These are phyloP conservation scores for Argyrosomus japonicus DNA, from an alignment of 2,113 vertebrate species.

Conservation along the genomic window DNA sequence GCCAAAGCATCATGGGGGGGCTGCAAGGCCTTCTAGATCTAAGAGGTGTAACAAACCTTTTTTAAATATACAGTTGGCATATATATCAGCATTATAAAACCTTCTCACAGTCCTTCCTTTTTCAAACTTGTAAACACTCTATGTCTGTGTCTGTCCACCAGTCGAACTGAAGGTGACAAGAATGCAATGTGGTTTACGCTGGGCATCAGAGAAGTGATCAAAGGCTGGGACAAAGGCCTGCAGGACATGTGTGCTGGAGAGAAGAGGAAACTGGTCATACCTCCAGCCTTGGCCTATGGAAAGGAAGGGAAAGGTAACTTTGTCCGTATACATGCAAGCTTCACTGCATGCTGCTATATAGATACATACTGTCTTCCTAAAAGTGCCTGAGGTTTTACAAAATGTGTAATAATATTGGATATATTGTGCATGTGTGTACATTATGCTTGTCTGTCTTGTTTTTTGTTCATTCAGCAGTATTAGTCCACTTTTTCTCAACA, in stretches of 20 bases:
- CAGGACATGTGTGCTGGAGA: conserved; percentile 93
- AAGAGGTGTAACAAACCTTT: neutral
- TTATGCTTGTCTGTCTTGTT: conserved; percentile 42
- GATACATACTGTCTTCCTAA: neutral
- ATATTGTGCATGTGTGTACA: conserved; percentile 12
- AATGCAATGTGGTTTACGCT: conserved; percentile 93
- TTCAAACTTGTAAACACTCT: neutral
- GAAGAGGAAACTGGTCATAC: conserved; percentile 89
- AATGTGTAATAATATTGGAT: neutral
- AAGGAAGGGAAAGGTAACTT: conserved; percentile 93
- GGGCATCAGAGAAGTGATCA: conserved; percentile 91
- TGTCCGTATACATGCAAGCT: neutral
- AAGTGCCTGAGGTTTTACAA: neutral
- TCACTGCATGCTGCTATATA: conserved; percentile 22
- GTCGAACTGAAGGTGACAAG: conserved; percentile 88
- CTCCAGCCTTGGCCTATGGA: conserved; percentile 91
- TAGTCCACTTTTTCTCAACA: conserved; percentile 47
- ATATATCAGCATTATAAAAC: no score
- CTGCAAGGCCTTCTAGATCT: no score
- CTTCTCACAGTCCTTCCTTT: neutral
- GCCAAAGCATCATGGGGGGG: no score
- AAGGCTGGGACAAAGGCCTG: conserved; percentile 93
- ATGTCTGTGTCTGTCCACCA: conserved; percentile 58
- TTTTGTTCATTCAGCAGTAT: conserved; percentile 45
- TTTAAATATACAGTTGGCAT: no score